Conservation (phyloP, 2,113 vertebrate genomes). For the Hippocampus barbouri region DNA sequence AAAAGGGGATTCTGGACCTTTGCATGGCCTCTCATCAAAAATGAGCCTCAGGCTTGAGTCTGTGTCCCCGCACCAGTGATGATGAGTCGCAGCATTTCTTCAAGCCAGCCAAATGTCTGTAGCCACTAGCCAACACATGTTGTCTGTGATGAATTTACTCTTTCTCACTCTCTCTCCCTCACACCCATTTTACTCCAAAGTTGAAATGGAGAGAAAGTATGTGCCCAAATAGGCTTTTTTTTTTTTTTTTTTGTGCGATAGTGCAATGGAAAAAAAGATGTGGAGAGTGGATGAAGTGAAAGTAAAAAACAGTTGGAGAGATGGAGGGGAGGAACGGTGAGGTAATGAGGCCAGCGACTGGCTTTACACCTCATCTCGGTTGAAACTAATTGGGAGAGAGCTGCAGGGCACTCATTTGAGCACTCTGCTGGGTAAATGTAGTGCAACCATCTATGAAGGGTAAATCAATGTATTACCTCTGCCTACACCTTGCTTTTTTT, state of each 20-base stretch:
- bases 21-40: not conserved
- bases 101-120: slow-evolving; percentile 1
- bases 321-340: slow-evolving; percentile 47
- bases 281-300: slow-evolving; percentile 42
- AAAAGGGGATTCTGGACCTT: not conserved
- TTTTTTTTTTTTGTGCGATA: slow-evolving; percentile 7
- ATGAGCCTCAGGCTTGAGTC: not conserved
- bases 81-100: not conserved
- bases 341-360: slow-evolving; percentile 79
- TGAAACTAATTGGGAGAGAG: slow-evolving; percentile 79
- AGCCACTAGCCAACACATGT: slow-evolving; percentile 16
- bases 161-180: slow-evolving; percentile 5
- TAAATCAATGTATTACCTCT: slow-evolving; percentile 73
- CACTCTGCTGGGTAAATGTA: slow-evolving; percentile 77
- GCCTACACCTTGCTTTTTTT: slow-evolving; percentile 50
- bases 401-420: slow-evolving; percentile 76
- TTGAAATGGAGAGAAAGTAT: slow-evolving; percentile 34
- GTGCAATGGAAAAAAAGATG: slow-evolving; percentile 42
- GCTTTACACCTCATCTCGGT: slow-evolving; percentile 74
- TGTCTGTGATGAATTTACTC: slow-evolving; percentile 46
- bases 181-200: slow-evolving; percentile 39
- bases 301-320: slow-evolving; percentile 36
- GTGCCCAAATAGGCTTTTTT: slow-evolving; percentile 30
- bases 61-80: not conserved
- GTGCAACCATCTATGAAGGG: slow-evolving; percentile 76